Evolutionary conservation across 2,888 invertebrate genomes (phyloP), one percentile per base, ranked within the genome.

Genomic region (Zygothrica quintamaculata): DNA sequence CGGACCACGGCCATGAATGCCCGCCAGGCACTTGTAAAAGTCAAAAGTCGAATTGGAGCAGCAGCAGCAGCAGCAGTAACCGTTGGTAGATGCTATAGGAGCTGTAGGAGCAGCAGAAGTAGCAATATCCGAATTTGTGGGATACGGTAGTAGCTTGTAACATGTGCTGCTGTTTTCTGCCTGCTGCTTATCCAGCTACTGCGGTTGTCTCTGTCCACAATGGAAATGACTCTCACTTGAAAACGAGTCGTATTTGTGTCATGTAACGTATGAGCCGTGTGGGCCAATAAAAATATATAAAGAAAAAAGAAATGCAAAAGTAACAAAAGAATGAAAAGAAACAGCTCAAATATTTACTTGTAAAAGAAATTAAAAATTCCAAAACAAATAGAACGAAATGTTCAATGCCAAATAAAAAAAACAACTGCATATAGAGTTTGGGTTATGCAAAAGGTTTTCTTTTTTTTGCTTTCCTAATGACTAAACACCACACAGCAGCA

Each of bases 181-280:
- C 22, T n/a, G 8, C 8, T 26, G 15, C 36, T 36, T 11, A 34
- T 18, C 33, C 33, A 26, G 18, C 1, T 16, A 7, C 12, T 67
- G 64, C 39, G 55, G 72, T 52, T 65, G 13, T 18, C 51, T 44
- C 57, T 60, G 70, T 65, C 69, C 81, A 74, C 78, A 81, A 81
- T 74, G 75, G 42, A 59, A 65, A 74, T 59, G 70, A 77, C 77
- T 81, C 84, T 84, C 84, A 70, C 84, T 77, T 66, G n/a, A 53
- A 71, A 71, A 59, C 53, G 44, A 68, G 29, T 61, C 46, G 69
- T 47, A 48, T 74, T 60, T 71, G 40, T 55, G 57, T 60, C 59
- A 61, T 75, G 76, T 73, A 43, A 48, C 70, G 39, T 70, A 74
- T 71, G 55, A 53, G 70, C 55, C 65, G 47, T 51, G 43, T 74